phyloP scores from a whole-genome alignment of 2,888 invertebrate genomes.

The Drosophila pseudotakahashii region DNA sequence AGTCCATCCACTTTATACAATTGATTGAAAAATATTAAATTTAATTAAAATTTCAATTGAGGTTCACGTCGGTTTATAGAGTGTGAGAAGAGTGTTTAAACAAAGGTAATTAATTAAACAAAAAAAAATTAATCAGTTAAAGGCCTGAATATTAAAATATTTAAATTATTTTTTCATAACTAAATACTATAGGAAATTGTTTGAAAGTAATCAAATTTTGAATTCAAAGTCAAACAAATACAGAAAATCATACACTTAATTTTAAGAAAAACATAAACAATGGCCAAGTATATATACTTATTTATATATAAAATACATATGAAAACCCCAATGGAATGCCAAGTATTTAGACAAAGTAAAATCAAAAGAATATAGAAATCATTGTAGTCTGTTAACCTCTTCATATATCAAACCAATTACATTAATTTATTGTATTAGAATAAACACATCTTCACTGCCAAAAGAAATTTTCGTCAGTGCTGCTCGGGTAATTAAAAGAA shows the following conservation, averaged over 20 bases:
- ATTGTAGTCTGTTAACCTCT: constrained; percentile 5
- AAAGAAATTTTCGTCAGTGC: constrained; percentile 7
- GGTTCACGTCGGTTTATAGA: neutral
- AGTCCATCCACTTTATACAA: neutral
- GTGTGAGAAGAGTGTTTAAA: neutral
- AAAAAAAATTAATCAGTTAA: neutral
- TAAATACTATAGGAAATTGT: neutral
- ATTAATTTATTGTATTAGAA: constrained; percentile 25
- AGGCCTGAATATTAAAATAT: neutral
- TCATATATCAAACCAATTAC: constrained; percentile 10
- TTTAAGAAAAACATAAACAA: neutral
- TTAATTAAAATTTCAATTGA: neutral
- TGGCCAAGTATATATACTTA: neutral
- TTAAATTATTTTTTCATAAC: neutral
- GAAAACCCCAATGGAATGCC: neutral
- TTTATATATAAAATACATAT: neutral
- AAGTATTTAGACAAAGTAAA: constrained; percentile 8
- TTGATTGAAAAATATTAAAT: neutral
- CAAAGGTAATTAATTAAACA: neutral
- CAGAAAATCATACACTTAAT: neutral
- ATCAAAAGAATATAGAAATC: neutral
- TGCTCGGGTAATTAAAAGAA: constrained; percentile 18
- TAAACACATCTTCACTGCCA: constrained; percentile 18
- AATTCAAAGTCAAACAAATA: too few relatives aligned
- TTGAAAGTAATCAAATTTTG: neutral